phyloP scores from a whole-genome alignment of 2,888 invertebrate genomes.

The Chaitophorus viminalis region DNA sequence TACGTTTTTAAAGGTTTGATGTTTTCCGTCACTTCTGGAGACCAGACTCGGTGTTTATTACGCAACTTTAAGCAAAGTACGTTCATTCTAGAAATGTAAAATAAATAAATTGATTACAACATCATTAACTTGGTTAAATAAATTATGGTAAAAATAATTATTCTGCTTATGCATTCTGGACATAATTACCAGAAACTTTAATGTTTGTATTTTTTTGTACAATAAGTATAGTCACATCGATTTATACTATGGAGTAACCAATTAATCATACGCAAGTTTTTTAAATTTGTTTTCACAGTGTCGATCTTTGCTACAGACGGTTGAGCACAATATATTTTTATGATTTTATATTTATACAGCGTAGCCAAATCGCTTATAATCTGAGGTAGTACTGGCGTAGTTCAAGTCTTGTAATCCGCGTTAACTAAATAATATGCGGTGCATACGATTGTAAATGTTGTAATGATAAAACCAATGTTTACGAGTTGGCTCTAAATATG shows the following conservation, averaged over 20 bases:
- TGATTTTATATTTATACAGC: neutral
- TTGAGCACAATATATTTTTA: neutral
- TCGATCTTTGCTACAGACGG: neutral
- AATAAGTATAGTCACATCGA: no score
- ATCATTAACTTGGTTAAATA: no score
- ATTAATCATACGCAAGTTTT: neutral
- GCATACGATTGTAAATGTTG: no score
- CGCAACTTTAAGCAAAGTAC: constrained; percentile 58
- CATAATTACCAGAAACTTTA: no score
- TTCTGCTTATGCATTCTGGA: no score
- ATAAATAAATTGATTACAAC: no score
- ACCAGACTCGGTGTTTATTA: constrained; percentile 46
- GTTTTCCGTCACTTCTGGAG: constrained; percentile 35
- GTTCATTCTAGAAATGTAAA: constrained; percentile 39
- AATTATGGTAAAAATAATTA: no score
- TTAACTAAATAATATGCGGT: neutral
- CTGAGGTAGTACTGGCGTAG: neutral
- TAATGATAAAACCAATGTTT: no score
- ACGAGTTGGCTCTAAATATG: no score
- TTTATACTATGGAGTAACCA: neutral
- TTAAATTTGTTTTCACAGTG: neutral
- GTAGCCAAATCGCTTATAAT: neutral
- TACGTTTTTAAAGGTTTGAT: constrained; percentile 35
- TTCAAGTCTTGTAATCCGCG: neutral
- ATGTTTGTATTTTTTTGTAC: no score